A percentile compares a stretch with the other conserved stretches of the same genome.
These are phyloP conservation scores for Chunga burmeisteri DNA, from an alignment of 2,113 vertebrate genomes.

Conservation along the genomic window DNA sequence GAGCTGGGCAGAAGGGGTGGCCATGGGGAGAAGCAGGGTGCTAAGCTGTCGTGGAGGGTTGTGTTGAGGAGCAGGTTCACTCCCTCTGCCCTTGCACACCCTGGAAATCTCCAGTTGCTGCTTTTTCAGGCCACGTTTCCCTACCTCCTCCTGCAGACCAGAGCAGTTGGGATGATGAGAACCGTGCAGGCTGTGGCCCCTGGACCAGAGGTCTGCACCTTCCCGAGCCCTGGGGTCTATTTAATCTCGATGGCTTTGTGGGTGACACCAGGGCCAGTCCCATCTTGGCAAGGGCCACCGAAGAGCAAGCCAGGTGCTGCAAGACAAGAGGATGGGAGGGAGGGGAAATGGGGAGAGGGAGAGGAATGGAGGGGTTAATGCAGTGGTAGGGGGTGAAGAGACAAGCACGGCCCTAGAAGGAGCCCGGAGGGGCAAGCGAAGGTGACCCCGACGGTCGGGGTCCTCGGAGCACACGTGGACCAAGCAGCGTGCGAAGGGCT, in stretches of 20 bases:
- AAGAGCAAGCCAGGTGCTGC: background rate
- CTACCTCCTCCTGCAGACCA: background rate
- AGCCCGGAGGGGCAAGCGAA: background rate
- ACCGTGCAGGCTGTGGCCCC: rapidly evolving
- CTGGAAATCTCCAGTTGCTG: rapidly evolving
- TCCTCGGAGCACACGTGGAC: rapidly evolving
- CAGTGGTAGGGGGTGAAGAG: background rate
- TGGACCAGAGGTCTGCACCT: background rate
- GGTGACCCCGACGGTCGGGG: background rate
- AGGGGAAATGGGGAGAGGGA: too few relatives aligned
- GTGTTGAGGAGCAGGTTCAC: background rate
- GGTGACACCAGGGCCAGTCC: background rate
- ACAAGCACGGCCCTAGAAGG: rapidly evolving
- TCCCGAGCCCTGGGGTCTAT: rapidly evolving
- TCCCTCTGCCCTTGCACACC: background rate
- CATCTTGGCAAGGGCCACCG: rapidly evolving
- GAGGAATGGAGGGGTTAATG: background rate
- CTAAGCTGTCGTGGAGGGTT: background rate
- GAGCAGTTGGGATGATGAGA: background rate
- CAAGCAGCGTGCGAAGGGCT: background rate
- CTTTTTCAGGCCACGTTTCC: rapidly evolving
- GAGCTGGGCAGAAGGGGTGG: background rate
- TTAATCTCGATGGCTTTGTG: rapidly evolving
- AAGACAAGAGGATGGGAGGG: background rate
- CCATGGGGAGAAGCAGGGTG: background rate